Percentiles rank a stretch among this genome's conserved stretches.
Evolutionary conservation across 1,140 invertebrate genomes (phyloP).

Genomic region (Vanessa atalanta): DNA sequence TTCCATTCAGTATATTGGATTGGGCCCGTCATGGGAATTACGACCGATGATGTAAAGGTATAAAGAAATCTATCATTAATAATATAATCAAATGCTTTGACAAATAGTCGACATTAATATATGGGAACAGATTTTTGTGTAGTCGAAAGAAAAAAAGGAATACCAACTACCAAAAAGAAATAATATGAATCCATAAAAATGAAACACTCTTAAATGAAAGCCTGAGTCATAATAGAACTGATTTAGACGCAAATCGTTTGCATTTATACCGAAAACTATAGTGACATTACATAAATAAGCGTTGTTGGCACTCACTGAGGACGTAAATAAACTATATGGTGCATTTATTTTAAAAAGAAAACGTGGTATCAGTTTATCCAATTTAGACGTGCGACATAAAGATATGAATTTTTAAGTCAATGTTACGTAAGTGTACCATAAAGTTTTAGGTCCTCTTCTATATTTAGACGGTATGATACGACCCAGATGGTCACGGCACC

Average conservation of each 20-base stretch:
- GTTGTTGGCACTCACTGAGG: conserved; percentile 23
- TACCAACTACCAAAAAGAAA: too few relatives aligned
- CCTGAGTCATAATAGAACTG: conserved; percentile 24
- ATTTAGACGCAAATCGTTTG: conserved; percentile 29
- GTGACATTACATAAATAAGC: conserved; percentile 34
- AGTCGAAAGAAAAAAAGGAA: not conserved
- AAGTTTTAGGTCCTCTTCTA: conserved; percentile 73
- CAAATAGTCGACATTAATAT: not conserved
- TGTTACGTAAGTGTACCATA: conserved; percentile 62
- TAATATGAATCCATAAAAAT: conserved; percentile 23
- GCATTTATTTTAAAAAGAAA: conserved; percentile 24
- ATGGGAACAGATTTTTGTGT: too few relatives aligned
- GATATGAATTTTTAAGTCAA: conserved; percentile 56
- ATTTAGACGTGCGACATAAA: conserved; percentile 33
- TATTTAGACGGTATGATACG: conserved; percentile 75
- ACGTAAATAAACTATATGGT: conserved; percentile 26
- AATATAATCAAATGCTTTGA: not conserved
- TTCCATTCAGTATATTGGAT: conserved; percentile 69
- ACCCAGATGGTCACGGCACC: conserved; percentile 74
- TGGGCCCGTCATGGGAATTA: conserved; percentile 51
- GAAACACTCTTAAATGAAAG: conserved; percentile 19
- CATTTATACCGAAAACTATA: conserved; percentile 28
- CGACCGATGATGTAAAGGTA: not conserved
- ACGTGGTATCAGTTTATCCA: conserved; percentile 21
- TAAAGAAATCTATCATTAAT: conserved; percentile 1